Conservation (phyloP, 2,888 invertebrate genomes). For the Leucophenga montana region DNA sequence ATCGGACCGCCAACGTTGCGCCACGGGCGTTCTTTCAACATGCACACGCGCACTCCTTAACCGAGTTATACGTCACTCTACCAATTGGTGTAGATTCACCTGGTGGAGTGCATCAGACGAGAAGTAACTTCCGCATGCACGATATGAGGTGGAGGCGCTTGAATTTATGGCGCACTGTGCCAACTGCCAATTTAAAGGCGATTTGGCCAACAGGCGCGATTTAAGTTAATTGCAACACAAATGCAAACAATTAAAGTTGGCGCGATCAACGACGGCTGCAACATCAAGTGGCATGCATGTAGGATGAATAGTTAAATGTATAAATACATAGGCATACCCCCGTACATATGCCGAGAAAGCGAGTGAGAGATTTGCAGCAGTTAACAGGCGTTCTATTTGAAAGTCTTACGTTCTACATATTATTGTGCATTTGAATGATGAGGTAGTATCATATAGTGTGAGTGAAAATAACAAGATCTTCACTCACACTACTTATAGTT, state of each 20-base stretch:
- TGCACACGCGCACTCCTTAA: background rate
- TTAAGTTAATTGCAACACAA: slow-evolving; percentile 63
- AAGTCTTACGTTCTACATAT: no score
- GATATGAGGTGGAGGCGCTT: slow-evolving; percentile 46
- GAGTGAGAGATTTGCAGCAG: no score
- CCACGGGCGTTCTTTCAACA: slow-evolving; percentile 48
- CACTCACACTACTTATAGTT: no score
- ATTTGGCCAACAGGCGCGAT: slow-evolving; percentile 69
- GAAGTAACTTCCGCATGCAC: slow-evolving; percentile 36
- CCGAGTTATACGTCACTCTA: background rate
- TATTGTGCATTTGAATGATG: no score
- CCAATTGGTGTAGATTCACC: background rate
- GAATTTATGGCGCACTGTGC: slow-evolving; percentile 56
- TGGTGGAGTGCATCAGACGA: slow-evolving; percentile 21
- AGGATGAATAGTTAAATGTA: no score
- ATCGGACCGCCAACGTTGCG: slow-evolving; percentile 62
- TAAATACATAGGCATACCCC: no score
- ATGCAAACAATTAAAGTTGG: slow-evolving; percentile 63
- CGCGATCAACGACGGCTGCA: background rate
- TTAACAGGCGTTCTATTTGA: no score
- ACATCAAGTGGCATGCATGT: background rate
- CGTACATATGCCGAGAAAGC: no score
- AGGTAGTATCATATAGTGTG: no score
- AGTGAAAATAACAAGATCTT: no score
- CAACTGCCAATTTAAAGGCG: slow-evolving; percentile 70